phyloP scores from a whole-genome alignment of 2,113 vertebrate genomes.

The Pogona vitticeps region DNA sequence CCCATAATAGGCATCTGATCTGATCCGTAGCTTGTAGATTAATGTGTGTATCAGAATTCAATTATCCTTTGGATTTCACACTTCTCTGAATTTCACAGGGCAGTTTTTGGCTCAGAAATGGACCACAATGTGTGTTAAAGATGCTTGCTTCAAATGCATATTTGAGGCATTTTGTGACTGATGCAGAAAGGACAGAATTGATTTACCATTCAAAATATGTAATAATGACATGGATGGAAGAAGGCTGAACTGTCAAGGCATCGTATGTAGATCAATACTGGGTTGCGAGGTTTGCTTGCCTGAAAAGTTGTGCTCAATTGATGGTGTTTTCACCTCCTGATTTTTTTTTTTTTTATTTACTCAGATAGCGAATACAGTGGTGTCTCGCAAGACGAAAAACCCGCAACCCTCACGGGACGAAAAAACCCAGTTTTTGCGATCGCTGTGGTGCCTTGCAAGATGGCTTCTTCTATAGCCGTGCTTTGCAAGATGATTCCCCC shows the following conservation, averaged over 20 bases:
- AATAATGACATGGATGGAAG: neutral
- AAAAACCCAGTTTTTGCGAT: too few species aligned
- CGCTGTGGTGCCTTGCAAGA: too few species aligned
- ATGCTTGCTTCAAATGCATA: neutral
- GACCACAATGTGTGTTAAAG: neutral
- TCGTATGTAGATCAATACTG: neutral
- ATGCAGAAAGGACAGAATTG: neutral
- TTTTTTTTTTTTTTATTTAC: neutral
- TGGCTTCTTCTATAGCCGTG: too few species aligned
- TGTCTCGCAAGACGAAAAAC: too few species aligned
- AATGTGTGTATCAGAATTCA: neutral
- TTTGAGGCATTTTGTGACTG: neutral
- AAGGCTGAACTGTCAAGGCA: neutral
- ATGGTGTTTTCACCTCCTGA: neutral
- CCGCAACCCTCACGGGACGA: too few species aligned
- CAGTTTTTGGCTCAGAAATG: neutral
- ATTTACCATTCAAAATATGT: neutral
- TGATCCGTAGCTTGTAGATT: neutral
- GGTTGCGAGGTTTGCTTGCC: neutral
- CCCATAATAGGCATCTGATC: neutral
- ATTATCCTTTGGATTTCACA: neutral
- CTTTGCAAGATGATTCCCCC: too few species aligned
- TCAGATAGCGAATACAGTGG: too few species aligned
- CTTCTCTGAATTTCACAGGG: neutral
- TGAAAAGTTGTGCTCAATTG: neutral